These are phyloP conservation scores for Sterna hirundo DNA, from an alignment of 2,113 vertebrate species.

Conservation along the genomic window DNA sequence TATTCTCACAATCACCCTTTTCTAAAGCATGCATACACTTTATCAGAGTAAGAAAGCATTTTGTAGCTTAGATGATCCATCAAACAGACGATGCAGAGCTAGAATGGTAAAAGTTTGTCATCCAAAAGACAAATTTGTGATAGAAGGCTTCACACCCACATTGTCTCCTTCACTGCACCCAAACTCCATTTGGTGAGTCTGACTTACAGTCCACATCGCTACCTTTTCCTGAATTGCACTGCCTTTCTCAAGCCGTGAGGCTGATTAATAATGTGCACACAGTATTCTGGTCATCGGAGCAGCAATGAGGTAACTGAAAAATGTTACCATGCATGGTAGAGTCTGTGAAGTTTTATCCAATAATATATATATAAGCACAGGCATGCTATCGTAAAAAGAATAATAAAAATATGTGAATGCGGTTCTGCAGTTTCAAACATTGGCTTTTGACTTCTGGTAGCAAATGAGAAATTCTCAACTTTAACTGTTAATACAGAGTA, in stretches of 20 bases:
- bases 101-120: neutral
- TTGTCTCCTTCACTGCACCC: neutral
- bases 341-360: neutral
- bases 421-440: neutral
- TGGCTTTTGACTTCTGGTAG: neutral
- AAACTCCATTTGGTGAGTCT: neutral
- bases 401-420: neutral
- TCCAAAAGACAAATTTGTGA: neutral
- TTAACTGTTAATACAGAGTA: neutral
- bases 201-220: neutral
- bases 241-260: neutral
- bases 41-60: neutral
- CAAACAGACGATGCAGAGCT: neutral
- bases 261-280: neutral
- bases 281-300: neutral
- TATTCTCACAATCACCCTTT: neutral
- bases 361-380: neutral
- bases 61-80: neutral
- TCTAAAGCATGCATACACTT: neutral
- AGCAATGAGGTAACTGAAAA: neutral
- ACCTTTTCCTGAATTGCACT: neutral
- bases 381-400: fast-evolving
- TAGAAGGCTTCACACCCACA: neutral
- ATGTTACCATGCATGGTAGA: neutral
- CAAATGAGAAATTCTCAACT: neutral